Evolutionary conservation across 2,797 vertebrate species (phyloP), one percentile per base, ranked within the genome.

Genomic region (Pantherophis vulpinus): DNA sequence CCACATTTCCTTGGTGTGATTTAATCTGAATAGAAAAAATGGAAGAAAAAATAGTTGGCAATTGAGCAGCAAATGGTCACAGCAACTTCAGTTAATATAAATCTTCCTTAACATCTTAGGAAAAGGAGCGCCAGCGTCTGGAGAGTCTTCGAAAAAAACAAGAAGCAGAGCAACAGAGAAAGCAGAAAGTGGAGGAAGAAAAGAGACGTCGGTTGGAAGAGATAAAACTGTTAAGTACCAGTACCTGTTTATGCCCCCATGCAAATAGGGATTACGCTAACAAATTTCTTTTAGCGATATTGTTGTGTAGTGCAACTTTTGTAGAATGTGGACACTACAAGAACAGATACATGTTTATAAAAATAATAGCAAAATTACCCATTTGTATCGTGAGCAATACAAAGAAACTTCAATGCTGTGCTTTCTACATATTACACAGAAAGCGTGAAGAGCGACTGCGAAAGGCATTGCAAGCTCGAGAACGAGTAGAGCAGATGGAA

Each of bases 101-200:
- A 16, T 2, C 74, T 87, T 1, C 66, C 37, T 42, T 7, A 6
- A 7, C 29, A 9, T 54, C 56, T 0, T 96, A 99, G 98, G 98
- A 98, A 96, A 98, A 98, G 93, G 98, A 99, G 94, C 97, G 98
- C 2, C 96, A 98, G 96, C 99, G 99, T 14, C 97, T 99, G 92
- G 99, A 99, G 92, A 98, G 97, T 55, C 98, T 99, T 32, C 98
- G 98, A 94, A 99, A 98, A 97, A 99, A 99, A 96, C 98, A 98
- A 94, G 99, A 99, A 95, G 99, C 98, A 0, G 99, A 99, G 96
- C 98, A 98, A 23, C 98, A 99, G 91, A 98, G 99, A 87, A 98
- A 97, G 93, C 98, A 97, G 97, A 99, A 99, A 95, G 97, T 99
- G 96, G 99, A 99, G 94, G 99, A 99, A 93, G 99, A 99, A 47